A percentile compares a stretch with the other conserved stretches of the same genome.
Evolutionary conservation across 2,888 invertebrate genomes (phyloP).

Genomic region (Eurytoma californica): DNA sequence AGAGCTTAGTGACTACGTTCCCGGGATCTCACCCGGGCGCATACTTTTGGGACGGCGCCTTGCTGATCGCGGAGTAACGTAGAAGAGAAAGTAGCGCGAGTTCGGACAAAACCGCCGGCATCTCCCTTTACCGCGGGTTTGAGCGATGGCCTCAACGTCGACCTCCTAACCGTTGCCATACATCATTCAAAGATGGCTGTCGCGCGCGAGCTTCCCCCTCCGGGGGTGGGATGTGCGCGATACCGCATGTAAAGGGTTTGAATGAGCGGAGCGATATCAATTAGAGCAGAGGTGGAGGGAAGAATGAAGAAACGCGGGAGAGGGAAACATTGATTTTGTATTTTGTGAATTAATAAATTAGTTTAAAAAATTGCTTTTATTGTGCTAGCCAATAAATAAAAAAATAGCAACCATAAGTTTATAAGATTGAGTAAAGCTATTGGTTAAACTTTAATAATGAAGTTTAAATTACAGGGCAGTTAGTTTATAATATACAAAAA

Average conservation of each 20-base stretch:
- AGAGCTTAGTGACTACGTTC: not conserved
- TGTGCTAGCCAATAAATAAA: not conserved
- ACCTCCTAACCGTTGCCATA: conserved; percentile 79
- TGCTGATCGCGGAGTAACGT: not conserved
- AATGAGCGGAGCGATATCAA: not conserved
- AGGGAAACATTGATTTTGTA: not conserved
- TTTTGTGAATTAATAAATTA: not conserved
- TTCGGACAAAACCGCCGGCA: conserved; percentile 65
- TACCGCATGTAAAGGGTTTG: not conserved
- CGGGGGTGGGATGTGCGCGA: not conserved
- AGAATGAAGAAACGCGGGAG: not conserved
- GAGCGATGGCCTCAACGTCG: conserved; percentile 79
- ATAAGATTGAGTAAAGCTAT: too few relatives aligned
- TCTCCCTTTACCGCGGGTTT: conserved; percentile 63
- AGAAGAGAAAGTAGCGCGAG: conserved; percentile 48
- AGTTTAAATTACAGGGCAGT: too few relatives aligned
- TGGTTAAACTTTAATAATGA: too few relatives aligned
- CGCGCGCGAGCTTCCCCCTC: conserved; percentile 63
- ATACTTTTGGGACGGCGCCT: too few relatives aligned
- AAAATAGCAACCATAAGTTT: too few relatives aligned
- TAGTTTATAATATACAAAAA: too few relatives aligned
- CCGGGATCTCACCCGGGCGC: too few relatives aligned
- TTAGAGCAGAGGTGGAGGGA: not conserved
- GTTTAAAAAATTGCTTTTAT: not conserved
- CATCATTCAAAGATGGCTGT: conserved; percentile 78